Percentiles rank a stretch among this genome's conserved stretches.
Conservation (phyloP, 2,888 invertebrate genomes). For the Augochlorella aurata region DNA sequence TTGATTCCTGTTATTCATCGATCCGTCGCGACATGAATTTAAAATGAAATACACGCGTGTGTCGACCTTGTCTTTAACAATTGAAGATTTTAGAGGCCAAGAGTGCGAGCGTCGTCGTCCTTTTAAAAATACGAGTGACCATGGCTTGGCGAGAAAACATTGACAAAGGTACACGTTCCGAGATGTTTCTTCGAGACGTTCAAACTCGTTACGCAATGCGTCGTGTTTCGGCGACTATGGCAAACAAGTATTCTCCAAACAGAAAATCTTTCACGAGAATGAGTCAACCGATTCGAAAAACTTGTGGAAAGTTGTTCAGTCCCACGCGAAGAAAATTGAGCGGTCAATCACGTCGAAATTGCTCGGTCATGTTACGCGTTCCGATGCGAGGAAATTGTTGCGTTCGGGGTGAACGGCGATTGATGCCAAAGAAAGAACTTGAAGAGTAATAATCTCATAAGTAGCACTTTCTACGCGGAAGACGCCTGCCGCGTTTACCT, state of each 20-base stretch:
- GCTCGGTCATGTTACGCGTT: slow-evolving; percentile 20
- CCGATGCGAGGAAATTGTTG: slow-evolving; percentile 20
- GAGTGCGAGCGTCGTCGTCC: not conserved
- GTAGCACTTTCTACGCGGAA: slow-evolving; percentile 73
- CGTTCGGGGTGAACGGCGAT: slow-evolving; percentile 13
- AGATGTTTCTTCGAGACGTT: not conserved
- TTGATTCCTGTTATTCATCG: slow-evolving; percentile 17
- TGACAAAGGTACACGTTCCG: not conserved
- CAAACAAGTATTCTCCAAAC: too few relatives aligned
- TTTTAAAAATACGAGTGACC: not conserved
- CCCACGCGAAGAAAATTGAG: too few relatives aligned
- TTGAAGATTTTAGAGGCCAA: slow-evolving; percentile 33
- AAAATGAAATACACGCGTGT: slow-evolving; percentile 30
- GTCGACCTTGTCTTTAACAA: slow-evolving; percentile 53
- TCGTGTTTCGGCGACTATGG: not conserved
- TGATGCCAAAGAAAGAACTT: slow-evolving; percentile 30
- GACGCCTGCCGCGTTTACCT: slow-evolving; percentile 43
- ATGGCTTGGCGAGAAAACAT: not conserved
- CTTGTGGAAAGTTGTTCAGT: not conserved
- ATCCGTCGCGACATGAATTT: slow-evolving; percentile 46
- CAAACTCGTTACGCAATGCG: not conserved
- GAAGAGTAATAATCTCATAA: slow-evolving; percentile 46
- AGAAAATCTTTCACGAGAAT: not conserved
- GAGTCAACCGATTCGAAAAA: not conserved
- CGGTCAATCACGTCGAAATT: not conserved